A percentile compares a stretch with the other conserved stretches of the same genome.
Evolutionary conservation across 2,797 vertebrate genomes (phyloP).

Genomic region (Gadopsis marmoratus): DNA sequence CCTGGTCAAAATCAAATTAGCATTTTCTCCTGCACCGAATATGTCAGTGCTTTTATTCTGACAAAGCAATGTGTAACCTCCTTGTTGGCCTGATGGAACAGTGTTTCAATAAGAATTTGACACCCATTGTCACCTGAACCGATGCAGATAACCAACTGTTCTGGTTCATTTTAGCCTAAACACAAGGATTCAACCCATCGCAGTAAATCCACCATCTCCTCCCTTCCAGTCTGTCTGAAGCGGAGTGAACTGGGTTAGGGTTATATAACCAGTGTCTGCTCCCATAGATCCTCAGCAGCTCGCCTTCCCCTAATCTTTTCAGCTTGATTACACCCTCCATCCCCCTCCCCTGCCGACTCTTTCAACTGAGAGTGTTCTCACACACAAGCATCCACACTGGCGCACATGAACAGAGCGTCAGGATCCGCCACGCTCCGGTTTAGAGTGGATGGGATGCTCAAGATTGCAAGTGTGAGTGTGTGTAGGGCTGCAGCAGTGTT

Average conservation of each 20-base stretch:
- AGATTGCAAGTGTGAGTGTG: slow-evolving; percentile 58
- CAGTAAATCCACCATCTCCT: slow-evolving; percentile 29
- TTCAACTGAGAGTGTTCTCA: slow-evolving; percentile 62
- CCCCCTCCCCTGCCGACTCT: slow-evolving; percentile 69
- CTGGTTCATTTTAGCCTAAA: slow-evolving; percentile 44
- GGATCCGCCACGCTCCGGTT: slow-evolving; percentile 78
- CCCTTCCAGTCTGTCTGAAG: slow-evolving; percentile 62
- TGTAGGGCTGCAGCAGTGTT: slow-evolving; percentile 24
- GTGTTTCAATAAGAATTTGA: slow-evolving; percentile 28
- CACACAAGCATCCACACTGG: slow-evolving; percentile 45
- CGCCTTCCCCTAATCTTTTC: slow-evolving; percentile 85
- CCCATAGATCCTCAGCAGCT: slow-evolving; percentile 79
- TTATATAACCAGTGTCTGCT: slow-evolving; percentile 85
- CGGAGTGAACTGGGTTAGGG: slow-evolving; percentile 73
- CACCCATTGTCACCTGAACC: slow-evolving; percentile 29
- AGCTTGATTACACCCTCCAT: slow-evolving; percentile 81
- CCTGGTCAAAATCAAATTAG: neutral
- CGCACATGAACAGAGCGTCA: slow-evolving; percentile 45
- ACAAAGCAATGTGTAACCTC: slow-evolving; percentile 10
- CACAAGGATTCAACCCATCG: slow-evolving; percentile 52
- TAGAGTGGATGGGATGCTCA: slow-evolving; percentile 67
- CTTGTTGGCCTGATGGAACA: slow-evolving; percentile 19
- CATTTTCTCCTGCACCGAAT: neutral
- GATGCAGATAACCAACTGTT: slow-evolving; percentile 18
- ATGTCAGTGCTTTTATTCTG: slow-evolving; percentile 8